These are phyloP conservation scores for Chrysolina haemoptera DNA, from an alignment of 2,888 invertebrate species.

Conservation along the genomic window DNA sequence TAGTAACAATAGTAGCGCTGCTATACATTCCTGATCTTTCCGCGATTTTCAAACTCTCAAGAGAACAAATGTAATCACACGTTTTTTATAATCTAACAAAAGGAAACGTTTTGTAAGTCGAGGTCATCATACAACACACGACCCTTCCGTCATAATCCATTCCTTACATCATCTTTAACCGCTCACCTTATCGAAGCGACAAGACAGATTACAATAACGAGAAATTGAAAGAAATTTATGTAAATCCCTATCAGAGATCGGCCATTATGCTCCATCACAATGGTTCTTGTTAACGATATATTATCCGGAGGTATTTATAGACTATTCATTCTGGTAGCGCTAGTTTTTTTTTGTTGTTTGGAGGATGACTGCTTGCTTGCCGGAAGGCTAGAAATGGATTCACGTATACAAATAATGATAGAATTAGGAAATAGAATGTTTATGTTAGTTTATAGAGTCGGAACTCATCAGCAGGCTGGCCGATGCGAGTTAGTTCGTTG, in stretches of 20 bases:
- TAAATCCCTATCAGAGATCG: conserved; percentile 36
- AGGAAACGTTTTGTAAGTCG: neutral
- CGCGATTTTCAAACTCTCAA: too few relatives aligned
- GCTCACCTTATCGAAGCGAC: neutral
- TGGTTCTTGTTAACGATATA: conserved; percentile 41
- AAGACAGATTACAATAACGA: conserved; percentile 35
- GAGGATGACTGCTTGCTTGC: neutral
- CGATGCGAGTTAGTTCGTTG: neutral
- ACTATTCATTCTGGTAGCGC: conserved; percentile 12
- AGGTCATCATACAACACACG: neutral
- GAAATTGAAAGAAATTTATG: conserved; percentile 43
- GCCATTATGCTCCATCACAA: conserved; percentile 38
- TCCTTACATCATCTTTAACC: conserved; percentile 3
- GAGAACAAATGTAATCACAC: too few relatives aligned
- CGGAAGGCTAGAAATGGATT: conserved; percentile 1
- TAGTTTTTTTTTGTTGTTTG: conserved; percentile 8
- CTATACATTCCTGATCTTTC: too few relatives aligned
- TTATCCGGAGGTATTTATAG: conserved; percentile 41
- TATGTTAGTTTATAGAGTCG: conserved; percentile 1
- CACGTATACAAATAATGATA: neutral
- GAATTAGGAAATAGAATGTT: neutral
- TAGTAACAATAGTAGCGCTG: too few relatives aligned
- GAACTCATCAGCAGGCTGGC: neutral
- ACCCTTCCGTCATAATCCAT: neutral
- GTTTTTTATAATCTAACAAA: neutral